Conservation (phyloP, 2,113 vertebrate genomes). For the Chamaea fasciata region DNA sequence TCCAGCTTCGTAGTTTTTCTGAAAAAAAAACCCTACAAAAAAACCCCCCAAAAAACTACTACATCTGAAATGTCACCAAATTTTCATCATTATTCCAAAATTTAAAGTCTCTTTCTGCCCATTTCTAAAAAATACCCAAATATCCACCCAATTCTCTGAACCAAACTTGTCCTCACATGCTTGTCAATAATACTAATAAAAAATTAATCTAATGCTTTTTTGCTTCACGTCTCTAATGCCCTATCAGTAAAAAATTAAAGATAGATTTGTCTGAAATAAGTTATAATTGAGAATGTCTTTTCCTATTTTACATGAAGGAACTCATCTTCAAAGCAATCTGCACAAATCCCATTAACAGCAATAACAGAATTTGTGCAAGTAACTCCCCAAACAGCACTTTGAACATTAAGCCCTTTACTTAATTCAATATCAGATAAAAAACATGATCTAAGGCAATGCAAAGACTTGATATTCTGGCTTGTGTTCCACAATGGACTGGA, state of each 20-base stretch:
- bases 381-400: constrained; percentile 59
- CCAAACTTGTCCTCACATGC: neutral
- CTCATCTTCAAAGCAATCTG: constrained; percentile 56
- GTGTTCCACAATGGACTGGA: constrained; percentile 24
- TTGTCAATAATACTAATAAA: neutral
- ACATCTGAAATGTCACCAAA: neutral
- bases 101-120: neutral
- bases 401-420: constrained; percentile 60
- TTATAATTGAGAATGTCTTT: constrained; percentile 22
- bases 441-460: neutral
- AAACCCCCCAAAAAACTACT: too few relatives aligned
- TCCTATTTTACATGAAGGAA: constrained; percentile 3
- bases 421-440: constrained; percentile 57
- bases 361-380: constrained; percentile 43
- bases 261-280: constrained; percentile 32
- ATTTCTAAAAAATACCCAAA: neutral
- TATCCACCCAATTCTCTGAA: neutral
- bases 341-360: constrained; percentile 62
- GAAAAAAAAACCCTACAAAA: too few relatives aligned
- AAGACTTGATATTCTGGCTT: constrained; percentile 24
- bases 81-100: neutral
- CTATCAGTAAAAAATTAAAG: constrained; percentile 33
- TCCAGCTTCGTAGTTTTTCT: neutral
- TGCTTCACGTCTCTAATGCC: neutral
- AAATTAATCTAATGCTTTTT: neutral